Percentiles rank a stretch among this genome's conserved stretches.
These are phyloP conservation scores for Bombylius major DNA, from an alignment of 2,888 invertebrate species.

Conservation along the genomic window DNA sequence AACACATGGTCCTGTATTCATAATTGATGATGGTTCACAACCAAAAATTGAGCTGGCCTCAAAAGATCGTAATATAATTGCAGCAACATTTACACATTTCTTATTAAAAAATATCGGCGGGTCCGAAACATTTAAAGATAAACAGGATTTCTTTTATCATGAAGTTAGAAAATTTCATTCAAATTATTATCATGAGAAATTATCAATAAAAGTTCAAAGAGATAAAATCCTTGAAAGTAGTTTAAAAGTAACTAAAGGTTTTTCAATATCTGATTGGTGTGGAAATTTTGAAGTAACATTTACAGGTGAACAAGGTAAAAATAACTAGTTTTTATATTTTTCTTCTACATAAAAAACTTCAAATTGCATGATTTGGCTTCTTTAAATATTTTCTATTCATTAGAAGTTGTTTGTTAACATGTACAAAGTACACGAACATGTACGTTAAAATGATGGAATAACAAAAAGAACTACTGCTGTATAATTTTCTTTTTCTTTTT, in stretches of 20 bases:
- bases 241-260: conserved; percentile 75
- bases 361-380: not conserved
- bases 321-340: not conserved
- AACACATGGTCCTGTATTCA: conserved; percentile 50
- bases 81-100: conserved; percentile 85
- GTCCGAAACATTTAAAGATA: conserved; percentile 83
- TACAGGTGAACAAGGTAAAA: conserved; percentile 79
- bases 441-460: too few relatives aligned
- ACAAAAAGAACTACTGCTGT: too few relatives aligned
- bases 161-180: conserved; percentile 75
- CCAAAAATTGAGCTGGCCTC: conserved; percentile 71
- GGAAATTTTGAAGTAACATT: conserved; percentile 86
- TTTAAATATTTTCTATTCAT: not conserved
- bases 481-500: too few relatives aligned
- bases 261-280: conserved; percentile 85
- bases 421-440: not conserved
- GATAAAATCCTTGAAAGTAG: conserved; percentile 69
- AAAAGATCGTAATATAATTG: conserved; percentile 78
- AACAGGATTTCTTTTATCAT: conserved; percentile 67
- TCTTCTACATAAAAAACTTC: not conserved
- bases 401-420: not conserved
- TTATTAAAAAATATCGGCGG: conserved; percentile 88
- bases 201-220: conserved; percentile 67
- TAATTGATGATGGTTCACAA: conserved; percentile 84
- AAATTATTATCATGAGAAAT: conserved; percentile 75